phyloP scores from a whole-genome alignment of 2,888 invertebrate species.

The Perithous albicinctus region DNA sequence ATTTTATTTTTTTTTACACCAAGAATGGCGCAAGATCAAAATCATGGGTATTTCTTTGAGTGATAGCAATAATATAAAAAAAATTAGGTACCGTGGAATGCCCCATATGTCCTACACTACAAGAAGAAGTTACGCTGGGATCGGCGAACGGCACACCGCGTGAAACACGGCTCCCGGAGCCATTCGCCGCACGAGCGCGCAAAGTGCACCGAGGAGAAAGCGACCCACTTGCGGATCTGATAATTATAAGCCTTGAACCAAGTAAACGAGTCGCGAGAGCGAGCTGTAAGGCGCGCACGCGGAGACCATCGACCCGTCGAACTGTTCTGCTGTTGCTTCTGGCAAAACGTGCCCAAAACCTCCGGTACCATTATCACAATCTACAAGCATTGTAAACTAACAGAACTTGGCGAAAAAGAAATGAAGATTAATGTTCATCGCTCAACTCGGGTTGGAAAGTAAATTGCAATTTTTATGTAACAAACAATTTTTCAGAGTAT shows the following conservation, averaged over 20 bases:
- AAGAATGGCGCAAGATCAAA: too few species aligned
- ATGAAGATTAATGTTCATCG: not conserved
- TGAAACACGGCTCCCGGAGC: conserved; percentile 53
- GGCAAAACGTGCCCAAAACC: not conserved
- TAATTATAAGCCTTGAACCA: conserved; percentile 84
- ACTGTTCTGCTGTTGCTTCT: conserved; percentile 11
- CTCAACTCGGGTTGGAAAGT: not conserved
- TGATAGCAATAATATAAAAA: too few species aligned
- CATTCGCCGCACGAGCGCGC: conserved; percentile 70
- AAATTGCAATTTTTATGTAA: not conserved
- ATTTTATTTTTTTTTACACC: too few species aligned
- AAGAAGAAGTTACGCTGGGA: conserved; percentile 6
- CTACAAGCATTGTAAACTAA: not conserved
- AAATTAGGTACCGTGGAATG: not conserved
- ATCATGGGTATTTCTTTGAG: too few species aligned
- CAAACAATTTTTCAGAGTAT: not conserved
- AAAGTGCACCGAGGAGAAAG: conserved; percentile 82
- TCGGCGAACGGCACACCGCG: conserved; percentile 4
- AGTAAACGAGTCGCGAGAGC: conserved; percentile 79
- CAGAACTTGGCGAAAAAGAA: not conserved
- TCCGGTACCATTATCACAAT: not conserved
- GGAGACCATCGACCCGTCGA: conserved; percentile 31
- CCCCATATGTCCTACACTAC: not conserved
- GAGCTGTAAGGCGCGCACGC: conserved; percentile 54
- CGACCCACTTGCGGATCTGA: conserved; percentile 82